Percentiles rank a stretch among this genome's conserved stretches.
phyloP scores from a whole-genome alignment of 2,113 vertebrate genomes.

The Callithrix jacchus region DNA sequence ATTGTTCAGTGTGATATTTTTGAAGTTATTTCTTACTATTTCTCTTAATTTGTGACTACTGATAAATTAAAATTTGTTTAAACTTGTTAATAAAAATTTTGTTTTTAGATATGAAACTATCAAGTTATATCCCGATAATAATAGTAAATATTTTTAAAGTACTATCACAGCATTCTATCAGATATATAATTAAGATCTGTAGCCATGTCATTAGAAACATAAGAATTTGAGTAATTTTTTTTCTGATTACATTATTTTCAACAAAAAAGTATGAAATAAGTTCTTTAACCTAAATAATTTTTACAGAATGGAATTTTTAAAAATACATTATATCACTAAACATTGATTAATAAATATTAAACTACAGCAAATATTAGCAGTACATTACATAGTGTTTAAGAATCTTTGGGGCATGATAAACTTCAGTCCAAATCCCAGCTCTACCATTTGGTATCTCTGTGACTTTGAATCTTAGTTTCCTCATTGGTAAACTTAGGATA shows the following conservation, averaged over 20 bases:
- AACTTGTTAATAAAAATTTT: background rate
- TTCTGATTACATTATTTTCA: slow-evolving; percentile 15
- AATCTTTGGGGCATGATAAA: background rate
- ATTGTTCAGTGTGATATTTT: slow-evolving; percentile 30
- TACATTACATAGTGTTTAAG: slow-evolving; percentile 1
- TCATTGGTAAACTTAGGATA: background rate
- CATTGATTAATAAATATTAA: slow-evolving; percentile 29
- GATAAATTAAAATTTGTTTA: slow-evolving; percentile 23
- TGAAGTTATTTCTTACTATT: background rate
- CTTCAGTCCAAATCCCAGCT: background rate
- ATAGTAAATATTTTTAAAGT: slow-evolving; percentile 15
- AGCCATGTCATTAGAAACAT: slow-evolving; percentile 23
- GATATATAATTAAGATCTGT: background rate
- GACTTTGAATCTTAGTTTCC: background rate
- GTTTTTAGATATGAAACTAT: slow-evolving; percentile 15
- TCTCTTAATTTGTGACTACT: background rate
- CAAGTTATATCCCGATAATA: background rate
- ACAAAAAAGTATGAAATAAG: slow-evolving; percentile 25
- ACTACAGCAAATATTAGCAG: background rate
- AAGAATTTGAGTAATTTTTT: slow-evolving; percentile 47
- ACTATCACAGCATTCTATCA: background rate
- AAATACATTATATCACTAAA: background rate
- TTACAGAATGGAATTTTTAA: slow-evolving; percentile 15
- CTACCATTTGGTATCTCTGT: background rate
- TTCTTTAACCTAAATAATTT: slow-evolving; percentile 33